Evolutionary conservation across 2,797 vertebrate species (phyloP).

Genomic region (Hemibagrus guttatus): DNA sequence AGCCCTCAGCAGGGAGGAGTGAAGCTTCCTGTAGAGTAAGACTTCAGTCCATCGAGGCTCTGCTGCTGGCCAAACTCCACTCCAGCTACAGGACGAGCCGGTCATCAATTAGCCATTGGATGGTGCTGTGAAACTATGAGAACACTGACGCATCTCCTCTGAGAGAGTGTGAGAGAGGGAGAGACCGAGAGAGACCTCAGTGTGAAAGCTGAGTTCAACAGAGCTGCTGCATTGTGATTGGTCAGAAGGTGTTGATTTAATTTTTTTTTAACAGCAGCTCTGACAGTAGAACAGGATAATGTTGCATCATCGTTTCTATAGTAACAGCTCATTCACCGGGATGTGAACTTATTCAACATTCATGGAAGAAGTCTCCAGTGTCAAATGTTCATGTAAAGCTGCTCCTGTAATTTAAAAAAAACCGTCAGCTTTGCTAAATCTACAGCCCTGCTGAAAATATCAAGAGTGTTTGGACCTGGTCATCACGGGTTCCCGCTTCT

Average conservation of each 20-base stretch:
- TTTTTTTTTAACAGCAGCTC: background rate
- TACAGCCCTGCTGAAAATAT: no score
- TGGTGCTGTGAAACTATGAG: conserved; percentile 27
- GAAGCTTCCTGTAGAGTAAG: conserved; percentile 25
- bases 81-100: background rate
- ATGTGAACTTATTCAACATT: no score
- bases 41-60: conserved; percentile 40
- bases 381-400: no score
- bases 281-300: background rate
- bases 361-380: no score
- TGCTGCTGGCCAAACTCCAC: conserved; percentile 19
- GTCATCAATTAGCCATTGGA: conserved; percentile 47
- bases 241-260: background rate
- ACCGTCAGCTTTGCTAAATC: no score
- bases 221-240: background rate
- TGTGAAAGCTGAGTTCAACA: no score
- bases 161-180: background rate
- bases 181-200: background rate
- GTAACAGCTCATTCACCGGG: background rate
- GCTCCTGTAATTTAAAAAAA: no score
- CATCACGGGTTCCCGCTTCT: background rate
- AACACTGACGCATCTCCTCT: background rate
- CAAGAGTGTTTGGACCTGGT: background rate
- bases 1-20: conserved; percentile 12
- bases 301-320: background rate